phyloP scores from a whole-genome alignment of 2,113 vertebrate species.

The Xenopus tropicalis region UCB_Xtro_10.0 CM004445.2:123527501-123528000 shows the following conservation, averaged over 20 bases:
- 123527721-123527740: conserved; percentile 22
- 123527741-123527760: conserved; percentile 31
- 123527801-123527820: conserved; percentile 39
- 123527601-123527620: too few species aligned
- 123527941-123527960: conserved; percentile 31
- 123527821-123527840: conserved; percentile 39
- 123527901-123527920: not conserved
- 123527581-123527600: too few species aligned
- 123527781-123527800: conserved; percentile 35
- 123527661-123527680: too few species aligned
- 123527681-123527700: not conserved
- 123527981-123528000: not conserved
- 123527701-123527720: conserved; percentile 1
- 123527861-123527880: conserved; percentile 40
- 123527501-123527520: too few species aligned
- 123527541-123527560: too few species aligned
- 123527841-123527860: conserved; percentile 41
- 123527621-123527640: too few species aligned
- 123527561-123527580: too few species aligned
- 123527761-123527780: conserved; percentile 33
- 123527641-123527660: too few species aligned
- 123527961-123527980: conserved; percentile 1
- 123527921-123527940: conserved; percentile 19
- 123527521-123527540: too few species aligned
- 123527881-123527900: not conserved